Percentiles rank a stretch among this genome's conserved stretches.
These are phyloP conservation scores for Climacteris rufus DNA, from an alignment of 2,113 vertebrate genomes.

Conservation along the genomic window DNA sequence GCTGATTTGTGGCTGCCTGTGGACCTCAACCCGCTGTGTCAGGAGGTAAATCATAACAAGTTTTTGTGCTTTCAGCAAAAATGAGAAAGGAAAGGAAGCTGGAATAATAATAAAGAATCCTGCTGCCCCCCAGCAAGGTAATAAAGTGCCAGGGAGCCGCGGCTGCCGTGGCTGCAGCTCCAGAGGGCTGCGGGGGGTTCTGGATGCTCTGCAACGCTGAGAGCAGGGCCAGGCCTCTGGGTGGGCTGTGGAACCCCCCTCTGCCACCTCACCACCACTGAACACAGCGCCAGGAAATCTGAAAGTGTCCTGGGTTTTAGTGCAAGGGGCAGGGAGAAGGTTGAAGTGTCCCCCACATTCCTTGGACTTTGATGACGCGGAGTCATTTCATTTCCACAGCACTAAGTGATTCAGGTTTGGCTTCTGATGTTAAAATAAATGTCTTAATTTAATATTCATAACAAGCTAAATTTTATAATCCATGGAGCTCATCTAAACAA, in stretches of 20 bases:
- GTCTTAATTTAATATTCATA: neutral
- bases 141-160: neutral
- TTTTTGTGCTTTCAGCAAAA: constrained; percentile 49
- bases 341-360: rapidly evolving
- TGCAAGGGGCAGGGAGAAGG: rapidly evolving
- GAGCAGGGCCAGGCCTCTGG: neutral
- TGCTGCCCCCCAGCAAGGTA: neutral
- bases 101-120: neutral
- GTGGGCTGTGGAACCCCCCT: neutral
- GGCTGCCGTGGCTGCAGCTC: neutral
- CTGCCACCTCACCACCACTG: neutral
- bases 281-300: rapidly evolving
- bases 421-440: neutral
- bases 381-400: neutral
- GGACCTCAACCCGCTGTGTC: neutral
- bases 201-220: neutral
- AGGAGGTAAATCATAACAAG: neutral
- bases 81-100: neutral
- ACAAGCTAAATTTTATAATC: neutral
- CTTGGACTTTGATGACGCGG: rapidly evolving
- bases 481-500: neutral
- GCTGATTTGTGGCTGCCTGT: neutral
- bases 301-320: rapidly evolving
- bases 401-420: neutral
- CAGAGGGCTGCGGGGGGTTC: rapidly evolving